Conservation (phyloP, 2,113 vertebrate genomes). For the Speoplatyrhinus poulsoni region DNA sequence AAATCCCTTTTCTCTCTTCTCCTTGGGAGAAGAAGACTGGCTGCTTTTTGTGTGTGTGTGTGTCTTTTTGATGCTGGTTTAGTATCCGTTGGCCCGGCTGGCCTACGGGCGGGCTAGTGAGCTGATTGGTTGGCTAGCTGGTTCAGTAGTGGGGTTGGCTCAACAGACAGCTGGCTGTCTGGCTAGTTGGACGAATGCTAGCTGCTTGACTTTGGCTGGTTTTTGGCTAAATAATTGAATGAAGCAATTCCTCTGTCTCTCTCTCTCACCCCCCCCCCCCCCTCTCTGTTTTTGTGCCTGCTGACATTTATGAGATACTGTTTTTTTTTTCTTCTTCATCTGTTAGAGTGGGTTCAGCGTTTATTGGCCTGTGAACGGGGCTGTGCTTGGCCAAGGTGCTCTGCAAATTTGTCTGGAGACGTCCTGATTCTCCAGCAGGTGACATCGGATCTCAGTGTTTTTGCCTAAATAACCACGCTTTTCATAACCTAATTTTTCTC, state of each 20-base stretch:
- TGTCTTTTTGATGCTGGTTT: constrained; percentile 20
- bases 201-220: neutral
- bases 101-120: neutral
- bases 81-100: constrained; percentile 22
- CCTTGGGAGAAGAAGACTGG: constrained; percentile 48
- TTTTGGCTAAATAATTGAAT: neutral
- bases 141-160: neutral
- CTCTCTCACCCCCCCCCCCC: constrained; percentile 3
- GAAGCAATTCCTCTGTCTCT: constrained; percentile 21
- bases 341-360: neutral
- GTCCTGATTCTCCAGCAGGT: neutral
- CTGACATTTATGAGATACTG: constrained; percentile 42
- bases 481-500: neutral
- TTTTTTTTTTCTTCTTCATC: neutral
- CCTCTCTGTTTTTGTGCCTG: constrained; percentile 17
- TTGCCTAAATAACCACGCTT: neutral
- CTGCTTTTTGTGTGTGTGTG: constrained; percentile 60
- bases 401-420: constrained; percentile 1
- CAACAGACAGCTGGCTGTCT: neutral
- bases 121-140: neutral
- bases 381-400: constrained; percentile 7
- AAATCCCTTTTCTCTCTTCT: constrained; percentile 76
- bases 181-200: neutral
- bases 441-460: constrained; percentile 17
- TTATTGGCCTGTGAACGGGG: constrained; percentile 16